Evolutionary conservation across 2,797 vertebrate species (phyloP), one percentile per base, ranked within the genome.

Genomic region (Tapirus indicus): DNA sequence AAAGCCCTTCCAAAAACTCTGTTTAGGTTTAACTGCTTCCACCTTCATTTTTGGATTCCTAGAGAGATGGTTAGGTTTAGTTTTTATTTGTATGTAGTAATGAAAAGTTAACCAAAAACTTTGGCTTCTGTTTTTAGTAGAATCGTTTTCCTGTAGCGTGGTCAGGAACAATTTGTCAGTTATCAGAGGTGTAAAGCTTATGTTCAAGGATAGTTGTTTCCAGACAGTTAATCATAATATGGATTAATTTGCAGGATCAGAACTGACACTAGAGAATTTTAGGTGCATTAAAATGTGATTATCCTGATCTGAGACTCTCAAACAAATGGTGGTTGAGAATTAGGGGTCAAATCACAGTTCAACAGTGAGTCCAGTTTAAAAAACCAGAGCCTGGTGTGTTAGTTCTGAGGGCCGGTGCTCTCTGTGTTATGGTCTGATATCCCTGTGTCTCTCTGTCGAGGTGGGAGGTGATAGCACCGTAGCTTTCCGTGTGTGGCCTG

Each of bases 401-500:
- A 5, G 27, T 7, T 84, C 1, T 7, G 38, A 12, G 21, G 21
- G 18, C 44, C 20, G 64, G 17, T 44, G 35, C 20, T 56, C 25
- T 11, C 49, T 1, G 12, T 4, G 91, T 2, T 5, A 5, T 17
- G 0, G 27, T 10, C 72, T 13, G 18, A 1, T 12, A 3, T 10
- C 27, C 72, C 17, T 23, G 9, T 13, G 2, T 8, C 20, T 16
- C 35, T 5, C 1, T 18, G 16, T 16, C 16, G 3, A 3, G 47
- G 21, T 0, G 0, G 20, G 52, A 9, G 3, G 41, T 52, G 25
- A 7, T 16, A 3, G n/a, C 8, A 0, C 25, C 52, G 2, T 12
- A 11, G 23, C 32, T 29, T 29, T 35, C 56, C 41, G 9, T 8
- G 0, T 35, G 27, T 66, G 25, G 1, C 47, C 77, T 13, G 16